Percentiles rank a stretch among this genome's conserved stretches.
These are phyloP conservation scores for Cotesia vestalis DNA, from an alignment of 1,140 invertebrate species.

Conservation along the genomic window DNA sequence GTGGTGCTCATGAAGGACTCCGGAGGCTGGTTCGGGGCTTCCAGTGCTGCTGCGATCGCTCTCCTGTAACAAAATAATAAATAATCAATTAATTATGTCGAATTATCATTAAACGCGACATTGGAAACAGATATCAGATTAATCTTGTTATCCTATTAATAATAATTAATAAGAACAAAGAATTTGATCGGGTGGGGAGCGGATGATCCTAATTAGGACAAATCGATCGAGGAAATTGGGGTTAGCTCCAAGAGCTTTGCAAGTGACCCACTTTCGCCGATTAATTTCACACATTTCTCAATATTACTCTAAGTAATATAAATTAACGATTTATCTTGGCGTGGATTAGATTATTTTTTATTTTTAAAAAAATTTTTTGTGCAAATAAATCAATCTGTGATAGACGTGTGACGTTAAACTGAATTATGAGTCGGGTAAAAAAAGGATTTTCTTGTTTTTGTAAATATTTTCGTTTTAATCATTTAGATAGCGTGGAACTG, in stretches of 20 bases:
- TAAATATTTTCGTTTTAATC: neutral
- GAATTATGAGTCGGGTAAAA: too few relatives aligned
- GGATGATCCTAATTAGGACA: constrained; percentile 61
- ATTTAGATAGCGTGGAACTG: neutral
- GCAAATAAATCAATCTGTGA: too few relatives aligned
- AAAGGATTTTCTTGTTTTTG: constrained; percentile 9
- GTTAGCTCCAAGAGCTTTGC: constrained; percentile 4
- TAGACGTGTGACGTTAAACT: too few relatives aligned
- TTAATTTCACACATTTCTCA: too few relatives aligned
- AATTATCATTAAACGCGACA: neutral
- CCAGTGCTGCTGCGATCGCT: constrained; percentile 76
- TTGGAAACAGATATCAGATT: neutral
- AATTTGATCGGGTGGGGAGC: neutral
- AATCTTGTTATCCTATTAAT: neutral
- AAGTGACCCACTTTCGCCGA: neutral
- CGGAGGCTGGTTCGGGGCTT: constrained; percentile 70
- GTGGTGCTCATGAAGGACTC: constrained; percentile 62
- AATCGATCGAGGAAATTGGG: constrained; percentile 51
- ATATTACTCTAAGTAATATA: too few relatives aligned
- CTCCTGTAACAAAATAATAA: constrained; percentile 67
- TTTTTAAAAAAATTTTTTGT: too few relatives aligned
- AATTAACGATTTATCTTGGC: too few relatives aligned
- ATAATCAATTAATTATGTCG: neutral
- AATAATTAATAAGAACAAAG: constrained; percentile 4
- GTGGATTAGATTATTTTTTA: too few relatives aligned